Evolutionary conservation across 2,888 invertebrate species (phyloP).

Genomic region (Scaptomyza reducta): DNA sequence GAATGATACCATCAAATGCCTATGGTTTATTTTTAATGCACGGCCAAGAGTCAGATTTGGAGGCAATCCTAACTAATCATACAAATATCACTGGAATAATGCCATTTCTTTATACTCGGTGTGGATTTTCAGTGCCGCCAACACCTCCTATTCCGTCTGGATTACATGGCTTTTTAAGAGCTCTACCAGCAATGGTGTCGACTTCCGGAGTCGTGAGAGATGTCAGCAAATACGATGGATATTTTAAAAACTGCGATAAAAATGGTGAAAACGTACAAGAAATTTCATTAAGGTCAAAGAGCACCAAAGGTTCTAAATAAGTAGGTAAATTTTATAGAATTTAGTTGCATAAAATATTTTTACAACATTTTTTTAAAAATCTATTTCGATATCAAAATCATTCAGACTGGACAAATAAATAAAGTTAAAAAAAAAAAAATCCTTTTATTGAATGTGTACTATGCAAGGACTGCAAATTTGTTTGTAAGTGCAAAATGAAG

Average conservation of each 20-base stretch:
- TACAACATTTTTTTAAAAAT: constrained; percentile 10
- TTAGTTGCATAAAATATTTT: constrained; percentile 12
- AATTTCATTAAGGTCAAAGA: constrained; percentile 43
- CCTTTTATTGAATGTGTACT: neutral
- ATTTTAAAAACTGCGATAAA: constrained; percentile 66
- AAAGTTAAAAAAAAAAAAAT: constrained; percentile 24
- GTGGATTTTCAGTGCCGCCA: constrained; percentile 79
- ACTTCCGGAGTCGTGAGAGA: constrained; percentile 70
- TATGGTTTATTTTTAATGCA: constrained; percentile 87
- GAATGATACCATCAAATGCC: constrained; percentile 85
- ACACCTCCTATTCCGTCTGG: constrained; percentile 84
- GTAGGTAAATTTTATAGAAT: constrained; percentile 7
- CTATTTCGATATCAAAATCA: constrained; percentile 53
- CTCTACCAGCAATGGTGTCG: constrained; percentile 82
- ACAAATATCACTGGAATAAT: constrained; percentile 83
- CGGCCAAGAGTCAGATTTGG: constrained; percentile 84
- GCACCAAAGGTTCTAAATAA: constrained; percentile 49
- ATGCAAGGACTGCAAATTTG: too few relatives aligned
- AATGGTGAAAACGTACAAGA: constrained; percentile 51
- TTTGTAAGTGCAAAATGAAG: too few relatives aligned
- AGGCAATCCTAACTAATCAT: constrained; percentile 82
- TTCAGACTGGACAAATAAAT: constrained; percentile 31
- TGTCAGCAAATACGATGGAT: constrained; percentile 76
- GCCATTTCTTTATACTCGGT: constrained; percentile 83
- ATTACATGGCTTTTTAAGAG: constrained; percentile 83